phyloP scores from a whole-genome alignment of 2,888 invertebrate genomes.

The Ophion costatus region DNA sequence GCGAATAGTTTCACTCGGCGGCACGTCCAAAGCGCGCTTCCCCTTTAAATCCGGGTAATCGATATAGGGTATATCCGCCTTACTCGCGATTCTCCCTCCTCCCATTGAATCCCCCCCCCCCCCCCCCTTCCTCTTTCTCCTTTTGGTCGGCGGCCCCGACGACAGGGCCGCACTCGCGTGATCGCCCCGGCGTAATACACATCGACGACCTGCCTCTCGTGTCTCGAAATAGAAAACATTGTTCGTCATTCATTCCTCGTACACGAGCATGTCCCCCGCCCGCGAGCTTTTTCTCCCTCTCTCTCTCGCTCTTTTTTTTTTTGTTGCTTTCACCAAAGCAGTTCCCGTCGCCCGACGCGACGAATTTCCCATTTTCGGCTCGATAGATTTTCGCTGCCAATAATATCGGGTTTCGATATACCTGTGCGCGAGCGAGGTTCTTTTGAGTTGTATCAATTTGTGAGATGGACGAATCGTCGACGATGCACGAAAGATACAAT shows the following conservation, averaged over 20 bases:
- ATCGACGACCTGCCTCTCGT: conserved; percentile 11
- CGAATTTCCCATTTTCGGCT: neutral
- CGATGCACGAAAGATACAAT: neutral
- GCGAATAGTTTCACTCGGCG: conserved; percentile 7
- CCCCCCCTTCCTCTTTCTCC: neutral
- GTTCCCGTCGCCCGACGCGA: neutral
- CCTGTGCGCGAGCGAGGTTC: no score
- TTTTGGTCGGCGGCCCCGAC: neutral
- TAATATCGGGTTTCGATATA: neutral
- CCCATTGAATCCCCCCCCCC: neutral
- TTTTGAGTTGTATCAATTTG: neutral
- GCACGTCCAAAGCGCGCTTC: conserved; percentile 32
- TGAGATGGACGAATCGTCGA: neutral
- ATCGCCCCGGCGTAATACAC: conserved; percentile 30
- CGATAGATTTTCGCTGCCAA: neutral
- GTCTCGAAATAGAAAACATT: conserved; percentile 49
- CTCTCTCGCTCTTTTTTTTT: no score
- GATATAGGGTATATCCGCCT: conserved; percentile 51
- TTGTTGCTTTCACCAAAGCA: neutral
- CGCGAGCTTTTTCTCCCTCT: neutral
- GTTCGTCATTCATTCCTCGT: conserved; percentile 45
- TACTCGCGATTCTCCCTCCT: conserved; percentile 1
- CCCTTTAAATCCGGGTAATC: conserved; percentile 62
- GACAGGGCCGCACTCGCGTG: conserved; percentile 24
- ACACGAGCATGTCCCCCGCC: neutral